Evolutionary conservation across 2,888 invertebrate genomes (phyloP).

Genomic region (Rhamnusium bicolor): DNA sequence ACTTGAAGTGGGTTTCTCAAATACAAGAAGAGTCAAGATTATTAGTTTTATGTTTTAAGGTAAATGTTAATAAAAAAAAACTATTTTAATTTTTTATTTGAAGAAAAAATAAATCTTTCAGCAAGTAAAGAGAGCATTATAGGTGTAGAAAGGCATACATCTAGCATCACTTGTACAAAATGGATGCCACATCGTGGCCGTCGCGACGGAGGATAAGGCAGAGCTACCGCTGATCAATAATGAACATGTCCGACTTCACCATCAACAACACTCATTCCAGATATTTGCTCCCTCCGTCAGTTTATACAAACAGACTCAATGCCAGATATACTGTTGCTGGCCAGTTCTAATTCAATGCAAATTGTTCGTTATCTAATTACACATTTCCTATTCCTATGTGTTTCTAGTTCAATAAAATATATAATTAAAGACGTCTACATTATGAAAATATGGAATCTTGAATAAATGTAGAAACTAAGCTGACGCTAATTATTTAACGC

Average conservation of each 20-base stretch:
- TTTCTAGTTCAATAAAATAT: neutral
- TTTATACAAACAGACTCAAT: slow-evolving; percentile 52
- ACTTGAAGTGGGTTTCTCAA: too few species aligned
- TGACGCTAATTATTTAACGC: too few species aligned
- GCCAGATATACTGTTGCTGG: slow-evolving; percentile 41
- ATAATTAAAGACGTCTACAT: neutral
- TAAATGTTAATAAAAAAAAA: too few species aligned
- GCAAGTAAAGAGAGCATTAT: neutral
- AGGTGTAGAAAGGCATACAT: slow-evolving; percentile 15
- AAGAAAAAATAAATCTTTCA: neutral
- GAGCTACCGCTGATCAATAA: slow-evolving; percentile 69
- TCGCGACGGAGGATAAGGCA: slow-evolving; percentile 69
- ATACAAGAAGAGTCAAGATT: too few species aligned
- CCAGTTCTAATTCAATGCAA: slow-evolving; percentile 27
- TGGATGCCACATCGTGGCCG: slow-evolving; percentile 65
- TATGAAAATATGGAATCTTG: neutral
- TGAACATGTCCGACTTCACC: slow-evolving; percentile 68
- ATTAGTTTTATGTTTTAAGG: too few species aligned
- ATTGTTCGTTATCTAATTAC: slow-evolving; percentile 42
- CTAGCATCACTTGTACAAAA: slow-evolving; percentile 48
- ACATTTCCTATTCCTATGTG: neutral
- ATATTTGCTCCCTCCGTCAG: slow-evolving; percentile 57
- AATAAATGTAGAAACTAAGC: neutral
- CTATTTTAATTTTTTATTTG: neutral
- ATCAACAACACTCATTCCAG: slow-evolving; percentile 61